Conservation (phyloP, 2,888 invertebrate genomes). For the Aplocera efformata region DNA sequence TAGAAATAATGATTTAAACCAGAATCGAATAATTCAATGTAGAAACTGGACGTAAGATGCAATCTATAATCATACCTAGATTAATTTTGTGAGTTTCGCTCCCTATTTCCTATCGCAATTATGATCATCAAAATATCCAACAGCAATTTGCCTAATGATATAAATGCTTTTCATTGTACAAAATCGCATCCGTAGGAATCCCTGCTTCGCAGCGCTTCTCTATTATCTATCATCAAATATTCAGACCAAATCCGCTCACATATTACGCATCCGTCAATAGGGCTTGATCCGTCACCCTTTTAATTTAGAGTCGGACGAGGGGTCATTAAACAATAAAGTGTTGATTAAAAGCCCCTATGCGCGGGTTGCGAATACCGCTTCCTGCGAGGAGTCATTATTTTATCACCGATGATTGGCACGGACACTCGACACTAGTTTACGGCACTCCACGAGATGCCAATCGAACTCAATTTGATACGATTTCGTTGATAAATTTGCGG, state of each 20-base stretch:
- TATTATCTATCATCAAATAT: slow-evolving; percentile 69
- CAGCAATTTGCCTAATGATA: slow-evolving; percentile 10
- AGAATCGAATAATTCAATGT: too few relatives aligned
- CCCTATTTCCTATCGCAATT: background rate
- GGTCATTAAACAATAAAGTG: slow-evolving; percentile 81
- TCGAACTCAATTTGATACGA: slow-evolving; percentile 22
- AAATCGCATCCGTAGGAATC: slow-evolving; percentile 11
- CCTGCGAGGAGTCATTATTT: slow-evolving; percentile 74
- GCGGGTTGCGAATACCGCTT: slow-evolving; percentile 74
- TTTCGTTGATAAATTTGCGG: slow-evolving; percentile 14
- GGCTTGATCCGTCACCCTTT: slow-evolving; percentile 78
- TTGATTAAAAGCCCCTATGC: slow-evolving; percentile 81
- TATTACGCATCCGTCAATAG: slow-evolving; percentile 75
- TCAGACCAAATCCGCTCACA: slow-evolving; percentile 66
- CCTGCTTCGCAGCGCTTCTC: slow-evolving; percentile 20
- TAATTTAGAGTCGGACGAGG: slow-evolving; percentile 77
- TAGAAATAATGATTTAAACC: too few relatives aligned
- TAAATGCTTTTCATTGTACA: slow-evolving; percentile 5
- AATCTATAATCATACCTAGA: too few relatives aligned
- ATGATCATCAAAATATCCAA: background rate
- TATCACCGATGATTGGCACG: slow-evolving; percentile 78
- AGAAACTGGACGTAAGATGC: too few relatives aligned
- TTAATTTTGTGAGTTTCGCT: too few relatives aligned
- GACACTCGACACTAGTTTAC: slow-evolving; percentile 32
- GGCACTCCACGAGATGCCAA: slow-evolving; percentile 18